Percentiles rank a stretch among this genome's conserved stretches.
Conservation (phyloP, 35 echinoderm and acorn worm species). For the Chiridota heheva region DNA sequence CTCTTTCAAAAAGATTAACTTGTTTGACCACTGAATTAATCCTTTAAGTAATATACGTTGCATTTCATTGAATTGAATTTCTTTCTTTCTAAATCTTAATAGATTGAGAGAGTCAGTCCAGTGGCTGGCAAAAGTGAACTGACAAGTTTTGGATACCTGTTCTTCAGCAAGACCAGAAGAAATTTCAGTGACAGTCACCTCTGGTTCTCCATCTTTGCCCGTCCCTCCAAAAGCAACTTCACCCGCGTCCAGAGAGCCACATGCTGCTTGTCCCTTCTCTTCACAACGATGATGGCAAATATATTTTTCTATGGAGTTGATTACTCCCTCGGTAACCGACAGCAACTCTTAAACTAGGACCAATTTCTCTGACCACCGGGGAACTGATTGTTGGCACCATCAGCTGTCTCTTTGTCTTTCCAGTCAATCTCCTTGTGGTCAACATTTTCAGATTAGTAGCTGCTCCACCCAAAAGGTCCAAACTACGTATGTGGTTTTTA, state of each 20-base stretch:
- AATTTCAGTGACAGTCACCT: slow-evolving; percentile 91
- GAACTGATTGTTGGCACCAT: slow-evolving; percentile 83
- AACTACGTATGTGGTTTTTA: slow-evolving; percentile 20
- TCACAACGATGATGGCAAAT: slow-evolving; percentile 98
- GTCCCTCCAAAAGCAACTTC: slow-evolving; percentile 91
- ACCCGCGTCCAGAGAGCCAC: slow-evolving; percentile 88
- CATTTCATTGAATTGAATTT: no score
- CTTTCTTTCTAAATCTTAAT: not conserved
- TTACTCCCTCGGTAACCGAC: slow-evolving; percentile 19
- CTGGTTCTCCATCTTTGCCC: slow-evolving; percentile 94
- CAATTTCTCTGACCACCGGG: slow-evolving; percentile 64
- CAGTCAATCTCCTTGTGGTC: slow-evolving; percentile 77
- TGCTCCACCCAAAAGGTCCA: slow-evolving; percentile 35
- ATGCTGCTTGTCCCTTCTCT: slow-evolving; percentile 95
- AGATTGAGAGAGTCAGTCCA: slow-evolving; percentile 93
- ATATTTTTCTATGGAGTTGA: slow-evolving; percentile 92
- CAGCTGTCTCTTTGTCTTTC: slow-evolving; percentile 90
- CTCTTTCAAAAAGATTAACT: no score
- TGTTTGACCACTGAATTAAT: no score
- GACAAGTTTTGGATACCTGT: slow-evolving; percentile 87
- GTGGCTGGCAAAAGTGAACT: slow-evolving; percentile 92
- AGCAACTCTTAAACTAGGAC: slow-evolving; percentile 56
- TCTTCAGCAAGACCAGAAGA: slow-evolving; percentile 79
- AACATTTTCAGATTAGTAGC: slow-evolving; percentile 77
- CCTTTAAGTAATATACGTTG: no score